phyloP scores from a whole-genome alignment of 2,113 vertebrate genomes.

The Ictidomys tridecemlineatus region DNA sequence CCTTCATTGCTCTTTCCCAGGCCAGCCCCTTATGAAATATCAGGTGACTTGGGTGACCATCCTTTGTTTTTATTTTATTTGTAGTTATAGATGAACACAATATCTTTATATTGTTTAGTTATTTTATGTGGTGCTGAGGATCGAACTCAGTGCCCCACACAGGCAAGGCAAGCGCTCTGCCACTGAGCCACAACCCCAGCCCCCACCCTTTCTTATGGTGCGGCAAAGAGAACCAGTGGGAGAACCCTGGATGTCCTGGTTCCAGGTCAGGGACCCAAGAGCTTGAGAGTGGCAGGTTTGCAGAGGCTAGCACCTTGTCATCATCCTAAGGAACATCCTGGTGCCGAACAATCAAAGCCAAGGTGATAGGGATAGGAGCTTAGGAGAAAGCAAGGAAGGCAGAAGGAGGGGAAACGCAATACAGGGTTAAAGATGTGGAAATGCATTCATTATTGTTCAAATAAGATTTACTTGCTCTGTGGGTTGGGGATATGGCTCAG shows the following conservation, averaged over 20 bases:
- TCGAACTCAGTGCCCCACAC: too few species aligned
- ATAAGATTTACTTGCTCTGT: not conserved
- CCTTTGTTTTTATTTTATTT: not conserved
- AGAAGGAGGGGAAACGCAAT: not conserved
- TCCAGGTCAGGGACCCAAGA: not conserved
- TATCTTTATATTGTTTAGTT: too few species aligned
- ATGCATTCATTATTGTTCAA: not conserved
- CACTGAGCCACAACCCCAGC: too few species aligned
- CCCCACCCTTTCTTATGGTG: not conserved
- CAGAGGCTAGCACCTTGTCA: not conserved
- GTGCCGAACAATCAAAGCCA: not conserved
- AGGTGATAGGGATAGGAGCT: not conserved
- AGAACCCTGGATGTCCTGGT: not conserved
- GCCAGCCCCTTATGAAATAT: not conserved
- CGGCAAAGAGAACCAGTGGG: not conserved
- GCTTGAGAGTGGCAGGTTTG: conserved; percentile 22
- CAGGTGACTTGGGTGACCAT: not conserved
- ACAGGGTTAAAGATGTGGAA: not conserved
- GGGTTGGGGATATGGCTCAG: too few species aligned
- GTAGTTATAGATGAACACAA: too few species aligned
- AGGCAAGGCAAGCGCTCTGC: too few species aligned
- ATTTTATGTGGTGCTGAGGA: too few species aligned
- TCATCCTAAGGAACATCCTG: not conserved
- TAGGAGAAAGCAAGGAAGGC: too few species aligned
- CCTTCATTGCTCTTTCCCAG: not conserved